Evolutionary conservation across 2,888 invertebrate species (phyloP).

Genomic region (Euclidia mi): DNA sequence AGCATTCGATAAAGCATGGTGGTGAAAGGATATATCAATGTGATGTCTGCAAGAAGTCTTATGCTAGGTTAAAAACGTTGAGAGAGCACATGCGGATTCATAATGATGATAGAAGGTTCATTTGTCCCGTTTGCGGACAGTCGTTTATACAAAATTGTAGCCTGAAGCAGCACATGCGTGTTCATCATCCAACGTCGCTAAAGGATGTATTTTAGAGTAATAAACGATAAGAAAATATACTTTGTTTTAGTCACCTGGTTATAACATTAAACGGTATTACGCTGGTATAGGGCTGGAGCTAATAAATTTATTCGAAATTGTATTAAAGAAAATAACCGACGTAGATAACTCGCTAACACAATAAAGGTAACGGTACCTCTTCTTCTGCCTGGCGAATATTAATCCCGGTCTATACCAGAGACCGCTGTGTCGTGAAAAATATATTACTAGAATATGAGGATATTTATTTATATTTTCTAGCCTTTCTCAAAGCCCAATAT

Average conservation of each 20-base stretch:
- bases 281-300: too few relatives aligned
- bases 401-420: too few relatives aligned
- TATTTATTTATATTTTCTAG: too few relatives aligned
- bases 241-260: slow-evolving; percentile 7
- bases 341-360: too few relatives aligned
- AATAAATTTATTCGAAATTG: too few relatives aligned
- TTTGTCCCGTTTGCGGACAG: slow-evolving; percentile 81
- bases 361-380: too few relatives aligned
- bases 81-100: slow-evolving; percentile 86
- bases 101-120: slow-evolving; percentile 80
- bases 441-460: too few relatives aligned
- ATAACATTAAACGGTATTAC: too few relatives aligned
- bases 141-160: slow-evolving; percentile 85
- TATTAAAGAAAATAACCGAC: too few relatives aligned
- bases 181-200: slow-evolving; percentile 79
- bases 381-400: too few relatives aligned
- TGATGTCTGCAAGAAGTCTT: slow-evolving; percentile 86
- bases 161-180: slow-evolving; percentile 82
- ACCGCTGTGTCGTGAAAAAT: too few relatives aligned
- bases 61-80: slow-evolving; percentile 83
- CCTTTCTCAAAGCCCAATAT: too few relatives aligned
- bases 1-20: slow-evolving; percentile 88
- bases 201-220: slow-evolving; percentile 59
- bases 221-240: slow-evolving; percentile 18
- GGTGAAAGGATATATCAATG: slow-evolving; percentile 89